Evolutionary conservation across 2,113 vertebrate species (phyloP).

Genomic region (Epinephelus fuscoguttatus): DNA sequence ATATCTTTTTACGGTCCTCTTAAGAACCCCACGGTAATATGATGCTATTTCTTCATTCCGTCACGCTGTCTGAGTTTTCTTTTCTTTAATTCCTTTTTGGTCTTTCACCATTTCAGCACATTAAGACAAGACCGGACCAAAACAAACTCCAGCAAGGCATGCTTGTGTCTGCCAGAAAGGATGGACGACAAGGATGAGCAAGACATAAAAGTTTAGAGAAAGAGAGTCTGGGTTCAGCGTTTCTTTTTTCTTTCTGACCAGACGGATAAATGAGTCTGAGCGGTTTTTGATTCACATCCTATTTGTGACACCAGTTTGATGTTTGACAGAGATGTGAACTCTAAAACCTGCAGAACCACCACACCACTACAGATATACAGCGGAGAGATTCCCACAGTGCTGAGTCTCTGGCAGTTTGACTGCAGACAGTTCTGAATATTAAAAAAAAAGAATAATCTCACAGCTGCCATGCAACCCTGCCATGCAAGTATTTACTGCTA

Average conservation of each 20-base stretch:
- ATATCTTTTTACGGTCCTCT: constrained; percentile 69
- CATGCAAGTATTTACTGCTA: constrained; percentile 64
- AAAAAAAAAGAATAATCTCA: constrained; percentile 27
- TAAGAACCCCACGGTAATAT: constrained; percentile 68
- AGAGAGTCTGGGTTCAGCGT: constrained; percentile 32
- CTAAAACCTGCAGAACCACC: constrained; percentile 45
- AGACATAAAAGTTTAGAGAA: constrained; percentile 26
- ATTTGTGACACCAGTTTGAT: constrained; percentile 54
- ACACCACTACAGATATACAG: constrained; percentile 22
- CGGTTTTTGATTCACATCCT: constrained; percentile 48
- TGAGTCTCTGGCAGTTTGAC: constrained; percentile 22
- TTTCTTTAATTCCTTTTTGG: constrained; percentile 69
- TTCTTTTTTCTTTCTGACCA: constrained; percentile 35
- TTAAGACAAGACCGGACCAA: constrained; percentile 66
- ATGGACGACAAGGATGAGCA: constrained; percentile 45
- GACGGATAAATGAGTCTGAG: constrained; percentile 33
- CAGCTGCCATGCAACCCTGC: constrained; percentile 56
- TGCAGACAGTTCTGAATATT: constrained; percentile 26
- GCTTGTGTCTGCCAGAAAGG: constrained; percentile 49
- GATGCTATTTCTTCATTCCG: constrained; percentile 79
- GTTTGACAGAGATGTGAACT: constrained; percentile 64
- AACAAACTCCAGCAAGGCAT: constrained; percentile 60
- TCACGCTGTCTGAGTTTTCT: constrained; percentile 77
- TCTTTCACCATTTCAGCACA: constrained; percentile 61
- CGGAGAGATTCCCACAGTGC: constrained; percentile 25